Percentiles rank a stretch among this genome's conserved stretches.
phyloP scores from a whole-genome alignment of 2,888 invertebrate species.

The Globia sparganii region DNA sequence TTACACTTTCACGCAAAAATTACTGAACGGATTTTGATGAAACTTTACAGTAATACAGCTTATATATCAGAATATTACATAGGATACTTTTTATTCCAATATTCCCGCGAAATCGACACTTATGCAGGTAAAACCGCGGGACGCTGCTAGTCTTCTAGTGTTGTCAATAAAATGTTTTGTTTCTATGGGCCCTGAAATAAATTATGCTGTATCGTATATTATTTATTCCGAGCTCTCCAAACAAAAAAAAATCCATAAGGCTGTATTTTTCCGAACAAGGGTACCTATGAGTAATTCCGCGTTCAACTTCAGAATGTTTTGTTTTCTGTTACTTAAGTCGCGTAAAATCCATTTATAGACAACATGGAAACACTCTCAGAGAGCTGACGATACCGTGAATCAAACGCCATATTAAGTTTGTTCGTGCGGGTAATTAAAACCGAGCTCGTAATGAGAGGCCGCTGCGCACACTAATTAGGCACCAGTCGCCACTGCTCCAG shows the following conservation, averaged over 20 bases:
- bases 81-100: neutral
- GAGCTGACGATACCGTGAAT: conserved; percentile 68
- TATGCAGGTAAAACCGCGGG: neutral
- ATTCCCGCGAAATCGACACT: neutral
- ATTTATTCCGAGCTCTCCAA: neutral
- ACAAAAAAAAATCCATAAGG: no score
- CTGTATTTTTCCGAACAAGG: neutral
- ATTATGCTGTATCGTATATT: neutral
- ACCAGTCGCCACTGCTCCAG: conserved; percentile 80
- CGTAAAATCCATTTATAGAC: conserved; percentile 48
- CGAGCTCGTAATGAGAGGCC: conserved; percentile 80
- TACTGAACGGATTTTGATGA: neutral
- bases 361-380: conserved; percentile 57
- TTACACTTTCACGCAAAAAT: neutral
- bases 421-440: conserved; percentile 83
- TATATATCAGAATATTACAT: no score
- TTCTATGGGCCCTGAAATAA: conserved; percentile 1
- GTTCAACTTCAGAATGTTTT: conserved; percentile 17
- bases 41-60: neutral
- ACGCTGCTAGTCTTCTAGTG: conserved; percentile 2
- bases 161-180: conserved; percentile 14
- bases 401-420: conserved; percentile 76
- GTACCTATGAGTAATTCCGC: neutral
- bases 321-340: conserved; percentile 24
- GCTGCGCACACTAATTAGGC: conserved; percentile 83